Conservation (phyloP, 2,797 vertebrate genomes). For the Hozukius guyotensis region DNA sequence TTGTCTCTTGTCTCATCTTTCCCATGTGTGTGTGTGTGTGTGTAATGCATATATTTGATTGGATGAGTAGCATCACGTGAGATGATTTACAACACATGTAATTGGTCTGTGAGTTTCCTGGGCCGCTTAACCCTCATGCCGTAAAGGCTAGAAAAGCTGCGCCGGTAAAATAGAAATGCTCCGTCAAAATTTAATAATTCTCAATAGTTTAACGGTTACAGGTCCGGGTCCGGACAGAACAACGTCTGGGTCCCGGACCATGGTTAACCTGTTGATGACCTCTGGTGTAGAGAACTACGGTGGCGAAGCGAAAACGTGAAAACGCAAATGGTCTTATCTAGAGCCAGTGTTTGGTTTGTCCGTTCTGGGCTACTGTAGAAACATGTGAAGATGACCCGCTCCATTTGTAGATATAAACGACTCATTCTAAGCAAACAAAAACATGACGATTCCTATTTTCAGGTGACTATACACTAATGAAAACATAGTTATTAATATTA, state of each 20-base stretch:
- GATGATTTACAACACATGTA: background rate
- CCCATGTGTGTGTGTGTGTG: background rate
- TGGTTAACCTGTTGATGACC: too few relatives aligned
- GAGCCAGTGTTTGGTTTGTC: too few relatives aligned
- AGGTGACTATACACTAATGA: background rate
- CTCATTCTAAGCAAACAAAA: background rate
- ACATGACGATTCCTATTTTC: background rate
- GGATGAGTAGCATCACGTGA: background rate
- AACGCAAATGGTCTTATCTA: too few relatives aligned
- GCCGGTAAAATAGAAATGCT: background rate
- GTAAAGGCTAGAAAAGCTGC: background rate
- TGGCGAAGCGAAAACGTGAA: fast-evolving
- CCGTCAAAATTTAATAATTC: background rate
- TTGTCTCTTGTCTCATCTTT: too few relatives aligned
- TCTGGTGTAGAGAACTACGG: too few relatives aligned
- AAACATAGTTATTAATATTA: background rate
- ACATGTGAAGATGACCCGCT: too few relatives aligned
- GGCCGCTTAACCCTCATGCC: background rate
- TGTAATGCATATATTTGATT: background rate
- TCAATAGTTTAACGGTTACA: background rate
- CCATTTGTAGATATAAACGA: background rate
- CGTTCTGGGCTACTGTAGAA: too few relatives aligned
- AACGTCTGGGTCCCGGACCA: too few relatives aligned
- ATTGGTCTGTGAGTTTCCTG: background rate
- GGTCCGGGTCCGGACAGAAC: background rate